These are phyloP conservation scores for Tretioscincus oriximinensis DNA, from an alignment of 2,113 vertebrate species.

Conservation along the genomic window DNA sequence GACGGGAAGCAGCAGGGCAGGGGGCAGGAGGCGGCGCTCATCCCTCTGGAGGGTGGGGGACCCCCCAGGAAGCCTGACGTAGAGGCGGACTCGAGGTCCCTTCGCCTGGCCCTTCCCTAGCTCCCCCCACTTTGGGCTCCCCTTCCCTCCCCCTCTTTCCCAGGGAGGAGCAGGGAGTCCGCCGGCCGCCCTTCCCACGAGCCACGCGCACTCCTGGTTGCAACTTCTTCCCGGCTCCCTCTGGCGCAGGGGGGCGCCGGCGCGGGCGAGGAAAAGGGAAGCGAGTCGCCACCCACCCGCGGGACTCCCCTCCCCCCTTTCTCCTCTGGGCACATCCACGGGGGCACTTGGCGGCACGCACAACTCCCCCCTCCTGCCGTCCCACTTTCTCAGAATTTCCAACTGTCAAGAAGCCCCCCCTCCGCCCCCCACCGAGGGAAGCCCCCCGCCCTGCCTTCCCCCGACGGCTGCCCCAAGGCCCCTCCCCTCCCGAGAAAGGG, in stretches of 20 bases:
- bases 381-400: neutral
- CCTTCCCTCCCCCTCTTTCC: too few relatives aligned
- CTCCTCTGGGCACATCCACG: neutral
- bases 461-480: too few relatives aligned
- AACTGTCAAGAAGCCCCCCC: neutral
- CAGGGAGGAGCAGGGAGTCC: too few relatives aligned
- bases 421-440: neutral
- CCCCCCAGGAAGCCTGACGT: conserved; percentile 56
- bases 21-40: neutral
- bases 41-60: conserved; percentile 12
- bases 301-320: neutral
- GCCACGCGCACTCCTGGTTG: neutral
- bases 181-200: neutral
- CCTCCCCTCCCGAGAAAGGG: too few relatives aligned
- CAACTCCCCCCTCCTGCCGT: neutral
- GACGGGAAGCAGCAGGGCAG: neutral
- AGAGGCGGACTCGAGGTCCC: neutral
- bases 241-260: conserved; percentile 8
- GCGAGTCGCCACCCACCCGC: too few relatives aligned
- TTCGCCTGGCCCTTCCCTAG: too few relatives aligned
- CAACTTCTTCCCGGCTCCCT: neutral
- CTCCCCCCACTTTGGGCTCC: too few relatives aligned
- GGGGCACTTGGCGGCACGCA: neutral
- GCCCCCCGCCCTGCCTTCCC: too few relatives aligned
- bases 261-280: neutral